A percentile compares a stretch with the other conserved stretches of the same genome.
phyloP scores from a whole-genome alignment of 1,140 invertebrate genomes.

The Magallana angulata region DNA sequence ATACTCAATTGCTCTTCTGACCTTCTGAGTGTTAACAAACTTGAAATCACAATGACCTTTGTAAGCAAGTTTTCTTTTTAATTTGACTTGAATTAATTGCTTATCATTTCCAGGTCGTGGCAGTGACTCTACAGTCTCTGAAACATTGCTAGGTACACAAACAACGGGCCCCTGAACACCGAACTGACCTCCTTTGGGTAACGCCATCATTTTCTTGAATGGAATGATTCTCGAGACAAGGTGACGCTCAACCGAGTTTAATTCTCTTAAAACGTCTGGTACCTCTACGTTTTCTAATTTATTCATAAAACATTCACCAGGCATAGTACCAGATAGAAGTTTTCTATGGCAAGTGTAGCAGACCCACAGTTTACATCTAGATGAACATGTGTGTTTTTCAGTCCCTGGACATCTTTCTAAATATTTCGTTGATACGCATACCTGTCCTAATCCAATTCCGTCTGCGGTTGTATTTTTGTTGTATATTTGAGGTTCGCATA shows the following conservation, averaged over 20 bases:
- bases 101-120: neutral
- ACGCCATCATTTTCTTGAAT: too few relatives aligned
- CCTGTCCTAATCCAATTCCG: neutral
- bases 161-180: too few relatives aligned
- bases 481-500: slow-evolving; percentile 30
- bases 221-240: too few relatives aligned
- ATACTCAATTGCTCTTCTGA: slow-evolving; percentile 34
- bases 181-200: too few relatives aligned
- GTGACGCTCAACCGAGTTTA: too few relatives aligned
- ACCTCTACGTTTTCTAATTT: too few relatives aligned
- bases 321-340: too few relatives aligned
- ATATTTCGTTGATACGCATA: slow-evolving; percentile 8
- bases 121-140: too few relatives aligned
- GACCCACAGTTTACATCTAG: neutral
- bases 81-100: slow-evolving; percentile 28
- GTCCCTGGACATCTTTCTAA: neutral
- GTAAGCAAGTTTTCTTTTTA: slow-evolving; percentile 48
- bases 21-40: slow-evolving; percentile 34
- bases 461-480: neutral
- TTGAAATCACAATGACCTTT: slow-evolving; percentile 42
- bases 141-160: too few relatives aligned
- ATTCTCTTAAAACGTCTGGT: too few relatives aligned
- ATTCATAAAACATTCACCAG: too few relatives aligned
- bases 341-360: too few relatives aligned
- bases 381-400: slow-evolving; percentile 23